A percentile compares a stretch with the other conserved stretches of the same genome.
Conservation (phyloP, 2,113 vertebrate species). For the Oostethus manadensis region DNA sequence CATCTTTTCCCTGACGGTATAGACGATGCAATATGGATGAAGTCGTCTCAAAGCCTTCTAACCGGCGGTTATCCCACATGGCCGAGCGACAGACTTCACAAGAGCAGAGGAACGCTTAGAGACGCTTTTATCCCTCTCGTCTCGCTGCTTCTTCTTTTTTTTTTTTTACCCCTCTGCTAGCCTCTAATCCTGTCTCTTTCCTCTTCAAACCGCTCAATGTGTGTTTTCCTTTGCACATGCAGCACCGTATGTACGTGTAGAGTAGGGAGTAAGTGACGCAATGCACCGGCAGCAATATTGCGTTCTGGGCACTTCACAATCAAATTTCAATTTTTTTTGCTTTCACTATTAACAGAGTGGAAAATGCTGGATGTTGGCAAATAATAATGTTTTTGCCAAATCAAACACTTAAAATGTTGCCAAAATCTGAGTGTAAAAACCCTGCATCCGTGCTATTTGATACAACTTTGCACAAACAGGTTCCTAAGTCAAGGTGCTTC, state of each 20-base stretch:
- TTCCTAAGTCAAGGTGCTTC: too few relatives aligned
- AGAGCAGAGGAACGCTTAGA: slow-evolving; percentile 39
- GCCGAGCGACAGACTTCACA: slow-evolving; percentile 47
- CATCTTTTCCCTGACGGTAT: slow-evolving; percentile 34
- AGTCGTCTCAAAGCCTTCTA: slow-evolving; percentile 53
- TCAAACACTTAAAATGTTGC: too few relatives aligned
- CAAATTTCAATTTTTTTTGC: neutral
- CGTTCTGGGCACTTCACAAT: neutral
- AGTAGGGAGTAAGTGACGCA: neutral
- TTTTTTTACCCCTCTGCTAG: neutral
- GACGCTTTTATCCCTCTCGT: slow-evolving; percentile 35
- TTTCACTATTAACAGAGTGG: too few relatives aligned
- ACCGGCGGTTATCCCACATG: slow-evolving; percentile 41
- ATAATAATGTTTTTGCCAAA: too few relatives aligned
- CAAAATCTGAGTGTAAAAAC: too few relatives aligned
- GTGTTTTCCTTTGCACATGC: slow-evolving; percentile 23
- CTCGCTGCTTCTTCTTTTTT: neutral
- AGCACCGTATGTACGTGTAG: neutral
- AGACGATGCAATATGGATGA: slow-evolving; percentile 65
- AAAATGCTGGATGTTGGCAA: too few relatives aligned
- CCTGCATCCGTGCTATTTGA: too few relatives aligned
- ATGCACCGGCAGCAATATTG: neutral
- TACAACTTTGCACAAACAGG: too few relatives aligned
- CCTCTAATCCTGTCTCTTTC: slow-evolving; percentile 1
- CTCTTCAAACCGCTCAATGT: slow-evolving; percentile 13